Percentiles rank a stretch among this genome's conserved stretches.
Conservation (phyloP, 23 tunicate species). For the Styela plicata region DNA sequence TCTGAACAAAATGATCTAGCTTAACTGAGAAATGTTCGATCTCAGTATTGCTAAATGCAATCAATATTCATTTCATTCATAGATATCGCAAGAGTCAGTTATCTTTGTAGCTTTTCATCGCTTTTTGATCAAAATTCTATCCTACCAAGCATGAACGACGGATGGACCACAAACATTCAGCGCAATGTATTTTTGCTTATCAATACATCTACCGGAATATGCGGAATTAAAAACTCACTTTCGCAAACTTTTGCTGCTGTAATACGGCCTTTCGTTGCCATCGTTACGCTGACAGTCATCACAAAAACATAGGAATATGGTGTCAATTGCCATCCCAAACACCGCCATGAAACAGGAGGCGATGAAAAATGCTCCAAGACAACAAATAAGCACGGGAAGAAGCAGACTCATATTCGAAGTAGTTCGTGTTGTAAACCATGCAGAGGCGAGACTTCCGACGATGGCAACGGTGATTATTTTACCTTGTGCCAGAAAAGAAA, state of each 20-base stretch:
- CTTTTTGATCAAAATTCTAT: no score
- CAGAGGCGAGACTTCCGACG: constrained; percentile 22
- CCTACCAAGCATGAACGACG: no score
- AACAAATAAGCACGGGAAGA: constrained; percentile 38
- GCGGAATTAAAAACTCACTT: no score
- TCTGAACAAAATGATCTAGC: no score
- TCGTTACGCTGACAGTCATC: constrained; percentile 85
- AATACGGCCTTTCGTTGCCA: constrained; percentile 85
- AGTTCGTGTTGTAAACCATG: constrained; percentile 38
- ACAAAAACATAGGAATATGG: constrained; percentile 85
- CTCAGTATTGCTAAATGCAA: no score
- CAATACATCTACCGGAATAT: no score
- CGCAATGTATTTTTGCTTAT: no score
- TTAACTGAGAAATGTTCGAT: no score
- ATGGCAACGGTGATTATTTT: constrained; percentile 41
- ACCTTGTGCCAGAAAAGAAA: neutral
- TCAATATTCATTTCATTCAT: no score
- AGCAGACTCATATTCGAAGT: constrained; percentile 32
- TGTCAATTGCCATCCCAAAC: constrained; percentile 68
- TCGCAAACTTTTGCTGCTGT: constrained; percentile 43
- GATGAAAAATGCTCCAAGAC: constrained; percentile 47
- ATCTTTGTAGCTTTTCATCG: no score
- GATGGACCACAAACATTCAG: no score
- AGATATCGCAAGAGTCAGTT: no score
- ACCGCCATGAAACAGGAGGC: constrained; percentile 66